Conservation (phyloP, 2,888 invertebrate genomes). For the Adineta ricciae region DNA sequence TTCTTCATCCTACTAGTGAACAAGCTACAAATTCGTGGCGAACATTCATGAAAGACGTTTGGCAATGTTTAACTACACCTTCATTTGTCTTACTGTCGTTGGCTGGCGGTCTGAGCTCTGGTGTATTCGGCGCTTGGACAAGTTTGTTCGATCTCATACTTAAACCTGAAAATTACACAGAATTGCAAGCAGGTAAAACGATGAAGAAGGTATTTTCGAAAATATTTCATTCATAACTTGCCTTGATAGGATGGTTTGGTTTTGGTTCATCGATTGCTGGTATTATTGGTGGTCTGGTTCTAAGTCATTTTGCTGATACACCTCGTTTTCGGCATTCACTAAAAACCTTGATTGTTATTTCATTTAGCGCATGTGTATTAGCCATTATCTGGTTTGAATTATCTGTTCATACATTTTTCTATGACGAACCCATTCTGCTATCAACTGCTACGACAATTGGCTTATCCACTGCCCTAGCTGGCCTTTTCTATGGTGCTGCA, state of each 20-base stretch:
- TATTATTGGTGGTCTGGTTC: not conserved
- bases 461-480: not conserved
- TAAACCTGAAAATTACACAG: not conserved
- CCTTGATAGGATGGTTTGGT: not conserved
- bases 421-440: not conserved
- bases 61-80: not conserved
- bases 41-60: not conserved
- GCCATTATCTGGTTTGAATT: not conserved
- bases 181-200: not conserved
- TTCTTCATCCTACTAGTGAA: not conserved
- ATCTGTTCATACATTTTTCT: not conserved
- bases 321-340: not conserved
- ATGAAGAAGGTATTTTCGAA: not conserved
- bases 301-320: not conserved
- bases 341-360: not conserved
- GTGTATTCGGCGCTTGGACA: constrained; percentile 2
- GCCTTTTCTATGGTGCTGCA: not conserved
- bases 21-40: not conserved
- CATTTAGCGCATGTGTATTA: not conserved
- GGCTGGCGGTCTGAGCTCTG: not conserved
- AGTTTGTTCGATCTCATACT: not conserved
- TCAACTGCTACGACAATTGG: not conserved
- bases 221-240: not conserved
- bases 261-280: not conserved
- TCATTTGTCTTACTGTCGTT: not conserved